These are phyloP conservation scores for Xestia c-nigrum DNA, from an alignment of 2,888 invertebrate species.

Conservation along the genomic window DNA sequence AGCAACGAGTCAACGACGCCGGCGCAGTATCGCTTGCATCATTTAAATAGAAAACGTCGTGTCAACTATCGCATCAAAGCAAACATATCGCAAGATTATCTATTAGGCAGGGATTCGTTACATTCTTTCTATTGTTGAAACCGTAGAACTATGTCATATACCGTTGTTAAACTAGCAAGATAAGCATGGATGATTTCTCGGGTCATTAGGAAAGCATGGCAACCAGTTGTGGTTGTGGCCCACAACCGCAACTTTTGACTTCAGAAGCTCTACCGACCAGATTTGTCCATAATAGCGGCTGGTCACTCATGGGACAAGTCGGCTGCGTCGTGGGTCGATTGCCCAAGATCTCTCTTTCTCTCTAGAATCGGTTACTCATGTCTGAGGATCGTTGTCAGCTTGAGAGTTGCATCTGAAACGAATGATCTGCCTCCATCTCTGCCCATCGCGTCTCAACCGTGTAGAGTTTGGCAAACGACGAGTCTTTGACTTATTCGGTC, in stretches of 20 bases:
- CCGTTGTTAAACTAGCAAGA: neutral
- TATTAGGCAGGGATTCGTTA: neutral
- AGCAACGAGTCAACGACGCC: conserved; percentile 30
- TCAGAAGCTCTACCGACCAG: neutral
- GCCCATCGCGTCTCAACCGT: too few relatives aligned
- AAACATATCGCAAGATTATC: neutral
- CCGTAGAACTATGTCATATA: neutral
- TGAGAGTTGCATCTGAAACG: too few relatives aligned
- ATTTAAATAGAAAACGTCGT: conserved; percentile 22
- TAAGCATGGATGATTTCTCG: neutral
- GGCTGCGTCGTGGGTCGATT: neutral
- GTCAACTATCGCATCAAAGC: neutral
- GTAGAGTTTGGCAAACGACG: too few relatives aligned
- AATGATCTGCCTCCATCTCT: too few relatives aligned
- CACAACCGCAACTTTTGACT: neutral
- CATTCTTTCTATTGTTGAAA: neutral
- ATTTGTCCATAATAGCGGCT: too few relatives aligned
- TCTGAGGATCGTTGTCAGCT: too few relatives aligned
- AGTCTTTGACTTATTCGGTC: too few relatives aligned
- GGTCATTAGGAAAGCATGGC: neutral
- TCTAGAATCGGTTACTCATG: too few relatives aligned
- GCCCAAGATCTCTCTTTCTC: neutral
- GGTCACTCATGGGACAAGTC: too few relatives aligned
- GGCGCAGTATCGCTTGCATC: conserved; percentile 27
- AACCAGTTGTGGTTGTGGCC: neutral